A percentile compares a stretch with the other conserved stretches of the same genome.
Conservation (phyloP, 2,797 vertebrate genomes). For the Sphenodon punctatus region DNA sequence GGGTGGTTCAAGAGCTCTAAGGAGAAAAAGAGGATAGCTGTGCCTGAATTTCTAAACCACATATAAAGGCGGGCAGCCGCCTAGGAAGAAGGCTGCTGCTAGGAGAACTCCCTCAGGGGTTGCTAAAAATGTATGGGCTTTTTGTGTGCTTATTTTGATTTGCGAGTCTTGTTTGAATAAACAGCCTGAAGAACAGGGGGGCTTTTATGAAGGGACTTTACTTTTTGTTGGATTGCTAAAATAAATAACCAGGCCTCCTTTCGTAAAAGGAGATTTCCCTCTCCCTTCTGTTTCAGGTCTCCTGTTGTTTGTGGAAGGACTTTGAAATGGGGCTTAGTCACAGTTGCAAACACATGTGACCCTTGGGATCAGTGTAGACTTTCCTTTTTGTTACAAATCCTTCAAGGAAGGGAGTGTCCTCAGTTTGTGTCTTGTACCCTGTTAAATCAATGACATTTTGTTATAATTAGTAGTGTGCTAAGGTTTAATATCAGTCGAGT, state of each 20-base stretch:
- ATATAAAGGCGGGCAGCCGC: neutral
- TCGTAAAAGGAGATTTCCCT: neutral
- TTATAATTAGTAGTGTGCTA: neutral
- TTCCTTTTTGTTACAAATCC: neutral
- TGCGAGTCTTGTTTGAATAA: neutral
- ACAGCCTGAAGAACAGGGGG: neutral
- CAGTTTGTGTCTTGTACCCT: neutral
- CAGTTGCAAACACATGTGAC: neutral
- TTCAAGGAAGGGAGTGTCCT: neutral
- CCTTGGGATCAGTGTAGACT: neutral
- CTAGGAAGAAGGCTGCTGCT: neutral
- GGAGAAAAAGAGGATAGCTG: neutral
- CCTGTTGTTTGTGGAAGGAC: neutral
- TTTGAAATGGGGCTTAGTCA: neutral
- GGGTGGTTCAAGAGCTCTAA: neutral
- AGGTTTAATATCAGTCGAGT: neutral
- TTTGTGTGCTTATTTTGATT: neutral
- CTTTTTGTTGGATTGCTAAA: neutral
- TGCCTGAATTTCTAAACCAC: neutral
- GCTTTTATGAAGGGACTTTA: neutral
- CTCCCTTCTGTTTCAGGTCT: neutral
- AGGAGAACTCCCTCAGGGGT: neutral
- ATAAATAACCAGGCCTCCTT: neutral
- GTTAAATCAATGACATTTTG: accelerated
- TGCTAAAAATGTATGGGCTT: neutral